These are phyloP conservation scores for Clarias pachynema DNA, from an alignment of 2,797 vertebrate genomes.

Conservation along the genomic window DNA sequence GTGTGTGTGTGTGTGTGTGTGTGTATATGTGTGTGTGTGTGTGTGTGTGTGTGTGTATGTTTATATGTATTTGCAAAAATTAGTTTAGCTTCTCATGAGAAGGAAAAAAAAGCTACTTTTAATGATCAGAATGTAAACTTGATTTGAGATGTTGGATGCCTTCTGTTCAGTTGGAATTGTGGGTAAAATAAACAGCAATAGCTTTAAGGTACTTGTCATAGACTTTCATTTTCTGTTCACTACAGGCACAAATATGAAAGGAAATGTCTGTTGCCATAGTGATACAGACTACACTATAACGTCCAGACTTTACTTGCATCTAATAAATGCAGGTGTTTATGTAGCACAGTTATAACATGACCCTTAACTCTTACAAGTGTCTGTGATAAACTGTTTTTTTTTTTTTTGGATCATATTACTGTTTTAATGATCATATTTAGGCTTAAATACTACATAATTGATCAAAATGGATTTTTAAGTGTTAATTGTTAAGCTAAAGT, in stretches of 20 bases:
- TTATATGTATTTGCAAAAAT: background rate
- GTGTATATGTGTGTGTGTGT: too few species aligned
- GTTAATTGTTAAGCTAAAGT: background rate
- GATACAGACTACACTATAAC: constrained; percentile 10
- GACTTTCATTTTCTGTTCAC: background rate
- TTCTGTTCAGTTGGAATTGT: background rate
- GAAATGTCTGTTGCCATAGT: constrained; percentile 28
- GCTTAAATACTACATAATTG: too few species aligned
- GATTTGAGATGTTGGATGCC: background rate
- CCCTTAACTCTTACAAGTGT: background rate
- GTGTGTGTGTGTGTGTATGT: too few species aligned
- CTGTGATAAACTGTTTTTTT: background rate
- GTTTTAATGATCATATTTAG: background rate
- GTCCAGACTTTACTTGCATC: background rate
- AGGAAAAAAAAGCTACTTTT: too few species aligned
- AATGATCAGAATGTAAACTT: background rate
- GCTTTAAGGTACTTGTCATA: background rate
- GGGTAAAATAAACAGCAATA: background rate
- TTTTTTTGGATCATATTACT: background rate
- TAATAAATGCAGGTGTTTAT: background rate
- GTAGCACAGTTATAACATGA: background rate
- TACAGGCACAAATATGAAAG: background rate
- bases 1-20: too few species aligned
- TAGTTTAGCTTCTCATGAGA: background rate
- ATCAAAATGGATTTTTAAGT: background rate